phyloP scores from a whole-genome alignment of 2,797 vertebrate species.

The Dermochelys coriacea region DNA sequence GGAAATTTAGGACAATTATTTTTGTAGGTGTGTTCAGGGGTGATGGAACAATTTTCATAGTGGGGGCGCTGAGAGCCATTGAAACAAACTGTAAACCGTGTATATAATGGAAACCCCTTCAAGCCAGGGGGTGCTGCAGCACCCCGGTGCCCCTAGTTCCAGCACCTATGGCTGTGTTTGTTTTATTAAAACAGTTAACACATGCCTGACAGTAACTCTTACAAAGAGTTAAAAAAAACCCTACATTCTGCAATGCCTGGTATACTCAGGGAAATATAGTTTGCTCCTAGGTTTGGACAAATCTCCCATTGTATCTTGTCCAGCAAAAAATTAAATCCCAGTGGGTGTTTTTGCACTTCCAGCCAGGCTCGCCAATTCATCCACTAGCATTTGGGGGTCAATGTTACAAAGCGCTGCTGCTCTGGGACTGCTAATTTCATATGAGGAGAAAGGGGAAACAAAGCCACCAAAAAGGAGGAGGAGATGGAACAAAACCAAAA shows the following conservation, averaged over 20 bases:
- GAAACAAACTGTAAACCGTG: no score
- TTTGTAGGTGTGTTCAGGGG: background rate
- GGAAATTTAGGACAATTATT: background rate
- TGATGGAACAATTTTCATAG: no score
- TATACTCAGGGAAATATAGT: background rate
- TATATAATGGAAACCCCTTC: no score
- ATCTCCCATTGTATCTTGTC: background rate
- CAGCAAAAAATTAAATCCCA: background rate
- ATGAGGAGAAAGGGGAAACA: background rate
- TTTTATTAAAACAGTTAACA: background rate
- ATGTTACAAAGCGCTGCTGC: background rate
- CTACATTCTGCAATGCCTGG: background rate
- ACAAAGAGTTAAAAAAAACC: background rate
- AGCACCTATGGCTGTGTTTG: background rate
- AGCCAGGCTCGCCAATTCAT: background rate
- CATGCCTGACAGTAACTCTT: background rate
- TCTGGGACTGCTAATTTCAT: background rate
- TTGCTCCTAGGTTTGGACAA: background rate
- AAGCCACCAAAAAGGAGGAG: background rate
- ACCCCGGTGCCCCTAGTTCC: no score
- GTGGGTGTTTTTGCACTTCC: background rate
- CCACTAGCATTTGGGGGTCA: background rate
- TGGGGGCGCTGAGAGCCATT: no score
- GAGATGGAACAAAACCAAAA: background rate
- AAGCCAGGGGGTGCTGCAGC: no score